Evolutionary conservation across 1,140 invertebrate genomes (phyloP), one percentile per base, ranked within the genome.

Genomic region (Epicauta chinensis): DNA sequence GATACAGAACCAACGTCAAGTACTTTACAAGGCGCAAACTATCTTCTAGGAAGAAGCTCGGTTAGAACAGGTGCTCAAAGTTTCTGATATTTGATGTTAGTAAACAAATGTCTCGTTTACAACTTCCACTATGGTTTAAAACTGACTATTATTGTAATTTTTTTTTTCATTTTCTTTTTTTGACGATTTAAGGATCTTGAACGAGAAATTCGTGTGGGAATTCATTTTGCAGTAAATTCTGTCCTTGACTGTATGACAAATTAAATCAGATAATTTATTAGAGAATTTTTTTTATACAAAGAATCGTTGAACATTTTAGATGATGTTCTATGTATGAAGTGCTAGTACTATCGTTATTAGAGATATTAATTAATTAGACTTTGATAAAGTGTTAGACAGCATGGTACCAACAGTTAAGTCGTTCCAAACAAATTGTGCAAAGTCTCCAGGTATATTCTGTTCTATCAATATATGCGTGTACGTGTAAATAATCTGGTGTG

Each of bases 401-500:
- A 37, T 34, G 45, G 45, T 38, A 47, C 45, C 45, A 47, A 47
- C 45, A 46, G 43, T 13, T 32, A 37, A 36, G 45, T 36, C 38
- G 45, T 15, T 47, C 37, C 31, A 37, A 47, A 47, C 45, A 47
- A 47, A 47, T 47, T 47, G 45, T 38, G 31, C 45, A 12, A 47
- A 47, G 45, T 47, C 45, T 47, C 45, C 45, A 47, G 45, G 45
- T 47, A 23, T 23, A 7, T 23, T 23, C 23, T 9, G 11, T 34
- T n/a, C 6, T 34, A 34, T 34, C 12, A 9, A n/a, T 34, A 10
- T 34, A 34, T 34, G 32, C 11, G 32, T 34, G 32, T 34, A 9
- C 6, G 32, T 34, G 49, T 53, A 51, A 57, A 57, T 57, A 57
- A 57, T 57, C 51, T 52, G 41, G 50, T 57, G 55, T 57, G 51